Percentiles rank a stretch among this genome's conserved stretches.
These are phyloP conservation scores for Clarias gariepinus DNA, from an alignment of 2,113 vertebrate species.

Conservation along the genomic window DNA sequence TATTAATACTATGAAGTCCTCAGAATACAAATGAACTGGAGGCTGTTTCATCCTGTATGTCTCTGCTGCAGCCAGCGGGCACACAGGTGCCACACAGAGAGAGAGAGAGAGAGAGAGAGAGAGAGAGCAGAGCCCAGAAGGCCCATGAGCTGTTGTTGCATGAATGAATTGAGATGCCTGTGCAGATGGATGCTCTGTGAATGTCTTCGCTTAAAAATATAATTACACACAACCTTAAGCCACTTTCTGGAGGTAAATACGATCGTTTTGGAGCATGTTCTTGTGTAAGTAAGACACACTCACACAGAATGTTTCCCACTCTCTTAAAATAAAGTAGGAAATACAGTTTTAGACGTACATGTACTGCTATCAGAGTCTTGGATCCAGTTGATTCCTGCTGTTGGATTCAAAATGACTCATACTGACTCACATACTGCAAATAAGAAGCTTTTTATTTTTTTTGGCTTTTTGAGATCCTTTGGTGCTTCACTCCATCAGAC, in stretches of 20 bases:
- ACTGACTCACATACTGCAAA: not conserved
- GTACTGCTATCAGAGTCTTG: not conserved
- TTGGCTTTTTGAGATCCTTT: too few species aligned
- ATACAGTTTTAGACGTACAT: not conserved
- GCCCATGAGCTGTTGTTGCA: constrained; percentile 57
- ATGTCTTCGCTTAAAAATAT: constrained; percentile 31
- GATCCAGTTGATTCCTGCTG: not conserved
- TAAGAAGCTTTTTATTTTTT: not conserved
- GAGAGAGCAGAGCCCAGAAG: constrained; percentile 35
- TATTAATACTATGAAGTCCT: constrained; percentile 61
- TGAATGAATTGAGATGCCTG: constrained; percentile 64
- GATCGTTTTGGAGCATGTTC: constrained; percentile 26
- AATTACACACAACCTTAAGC: constrained; percentile 43
- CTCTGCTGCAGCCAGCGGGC: constrained; percentile 65
- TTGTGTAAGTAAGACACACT: not conserved
- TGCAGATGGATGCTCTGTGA: constrained; percentile 67
- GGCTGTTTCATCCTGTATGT: constrained; percentile 55
- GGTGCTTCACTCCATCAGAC: too few species aligned
- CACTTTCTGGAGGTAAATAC: constrained; percentile 23
- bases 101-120: constrained; percentile 35
- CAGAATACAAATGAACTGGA: constrained; percentile 53
- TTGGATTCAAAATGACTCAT: not conserved
- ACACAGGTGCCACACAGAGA: constrained; percentile 68
- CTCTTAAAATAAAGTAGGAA: not conserved
- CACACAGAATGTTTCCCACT: not conserved